These are phyloP conservation scores for Fragum sueziense DNA, from an alignment of 2,888 invertebrate genomes.

Conservation along the genomic window DNA sequence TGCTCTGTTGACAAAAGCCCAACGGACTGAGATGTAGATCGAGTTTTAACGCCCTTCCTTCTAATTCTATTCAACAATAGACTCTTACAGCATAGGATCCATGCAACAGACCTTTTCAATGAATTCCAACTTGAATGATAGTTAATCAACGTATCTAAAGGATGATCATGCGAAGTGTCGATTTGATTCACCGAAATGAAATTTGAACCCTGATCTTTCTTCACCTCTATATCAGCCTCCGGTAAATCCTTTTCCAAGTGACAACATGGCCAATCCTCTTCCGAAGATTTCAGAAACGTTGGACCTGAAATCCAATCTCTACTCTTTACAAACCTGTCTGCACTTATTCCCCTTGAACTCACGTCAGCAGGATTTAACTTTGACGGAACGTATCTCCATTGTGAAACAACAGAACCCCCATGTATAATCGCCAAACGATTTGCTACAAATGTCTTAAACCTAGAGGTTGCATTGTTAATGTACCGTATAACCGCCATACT, in stretches of 20 bases:
- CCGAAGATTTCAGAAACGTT: not conserved
- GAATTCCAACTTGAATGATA: not conserved
- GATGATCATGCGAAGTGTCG: not conserved
- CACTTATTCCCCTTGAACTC: constrained; percentile 34
- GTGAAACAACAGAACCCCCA: constrained; percentile 28
- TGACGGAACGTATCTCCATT: constrained; percentile 19
- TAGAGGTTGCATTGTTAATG: constrained; percentile 25
- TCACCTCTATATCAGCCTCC: not conserved
- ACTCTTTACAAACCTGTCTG: not conserved
- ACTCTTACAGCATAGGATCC: too few relatives aligned
- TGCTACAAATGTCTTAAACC: constrained; percentile 56
- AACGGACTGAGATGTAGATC: not conserved
- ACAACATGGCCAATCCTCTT: constrained; percentile 7
- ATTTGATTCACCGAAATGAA: not conserved
- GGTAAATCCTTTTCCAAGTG: not conserved
- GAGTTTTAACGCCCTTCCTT: too few relatives aligned
- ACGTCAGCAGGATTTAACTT: constrained; percentile 35
- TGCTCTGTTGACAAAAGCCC: not conserved
- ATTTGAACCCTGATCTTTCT: not conserved
- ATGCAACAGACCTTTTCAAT: not conserved
- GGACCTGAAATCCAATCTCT: constrained; percentile 26
- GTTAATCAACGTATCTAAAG: not conserved
- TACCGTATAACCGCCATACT: constrained; percentile 39
- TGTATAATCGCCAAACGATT: constrained; percentile 43
- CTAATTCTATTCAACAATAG: too few relatives aligned